Conservation (phyloP, 2,888 invertebrate species). For the Ligdia adustata region DNA sequence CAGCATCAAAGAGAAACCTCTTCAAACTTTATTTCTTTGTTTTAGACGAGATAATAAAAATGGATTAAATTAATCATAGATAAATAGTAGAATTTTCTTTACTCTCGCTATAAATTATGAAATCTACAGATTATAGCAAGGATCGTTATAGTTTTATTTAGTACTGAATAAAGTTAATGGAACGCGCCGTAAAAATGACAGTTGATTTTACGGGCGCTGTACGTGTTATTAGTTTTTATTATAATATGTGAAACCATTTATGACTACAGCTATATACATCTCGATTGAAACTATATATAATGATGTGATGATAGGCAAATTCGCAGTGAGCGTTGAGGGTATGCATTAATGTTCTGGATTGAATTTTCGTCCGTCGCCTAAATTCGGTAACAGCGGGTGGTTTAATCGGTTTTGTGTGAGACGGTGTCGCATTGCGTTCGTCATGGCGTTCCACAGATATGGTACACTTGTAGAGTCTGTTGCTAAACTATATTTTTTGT, state of each 20-base stretch:
- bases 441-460: constrained; percentile 9
- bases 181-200: constrained; percentile 11
- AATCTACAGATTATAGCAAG: constrained; percentile 1
- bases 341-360: neutral
- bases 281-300: too few species aligned
- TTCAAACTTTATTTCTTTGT: constrained; percentile 7
- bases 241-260: neutral
- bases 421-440: constrained; percentile 31
- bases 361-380: constrained; percentile 1
- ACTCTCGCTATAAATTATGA: too few species aligned
- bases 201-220: constrained; percentile 2
- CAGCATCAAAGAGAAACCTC: constrained; percentile 9
- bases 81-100: neutral
- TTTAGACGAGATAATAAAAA: constrained; percentile 11
- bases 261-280: too few species aligned
- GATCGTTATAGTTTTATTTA: neutral
- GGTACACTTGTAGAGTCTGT: too few species aligned
- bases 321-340: neutral
- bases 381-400: constrained; percentile 11
- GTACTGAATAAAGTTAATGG: constrained; percentile 16
- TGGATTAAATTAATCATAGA: constrained; percentile 8
- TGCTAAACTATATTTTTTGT: too few species aligned
- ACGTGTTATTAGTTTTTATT: neutral
- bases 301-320: too few species aligned
- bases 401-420: constrained; percentile 36